Percentiles rank a stretch among this genome's conserved stretches.
Evolutionary conservation across 2,113 vertebrate species (phyloP).

Genomic region (Notarius lentiginosus): DNA sequence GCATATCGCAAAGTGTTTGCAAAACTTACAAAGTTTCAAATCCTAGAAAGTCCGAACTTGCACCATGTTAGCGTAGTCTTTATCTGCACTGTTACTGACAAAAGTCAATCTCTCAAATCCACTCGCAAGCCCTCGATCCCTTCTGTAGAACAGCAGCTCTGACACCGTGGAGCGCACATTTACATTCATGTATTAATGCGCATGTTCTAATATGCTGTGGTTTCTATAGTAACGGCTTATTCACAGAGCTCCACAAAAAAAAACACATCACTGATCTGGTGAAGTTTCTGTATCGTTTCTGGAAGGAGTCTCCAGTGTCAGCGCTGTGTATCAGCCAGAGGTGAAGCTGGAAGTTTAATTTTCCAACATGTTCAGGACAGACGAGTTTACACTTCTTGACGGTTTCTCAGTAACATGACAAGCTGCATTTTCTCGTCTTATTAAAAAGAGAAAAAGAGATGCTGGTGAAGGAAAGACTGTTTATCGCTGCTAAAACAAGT

Average conservation of each 20-base stretch:
- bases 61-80: background rate
- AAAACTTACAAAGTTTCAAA: slow-evolving; percentile 3
- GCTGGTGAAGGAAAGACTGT: too few species aligned
- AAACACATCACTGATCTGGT: background rate
- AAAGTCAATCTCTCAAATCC: background rate
- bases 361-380: too few species aligned
- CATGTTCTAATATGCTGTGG: background rate
- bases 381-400: too few species aligned
- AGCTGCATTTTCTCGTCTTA: too few species aligned
- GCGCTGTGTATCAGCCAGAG: too few species aligned
- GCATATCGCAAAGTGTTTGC: background rate
- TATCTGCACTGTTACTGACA: background rate
- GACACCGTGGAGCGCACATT: background rate
- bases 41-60: background rate
- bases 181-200: background rate
- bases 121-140: background rate
- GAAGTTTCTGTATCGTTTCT: background rate
- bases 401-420: too few species aligned
- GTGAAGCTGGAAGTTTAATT: too few species aligned
- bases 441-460: too few species aligned
- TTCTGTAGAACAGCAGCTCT: background rate
- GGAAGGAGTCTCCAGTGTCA: too few species aligned
- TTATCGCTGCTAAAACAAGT: too few species aligned
- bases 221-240: background rate
- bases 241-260: too few species aligned